phyloP scores from a whole-genome alignment of 2,888 invertebrate species.

The Linyphia triangularis region DNA sequence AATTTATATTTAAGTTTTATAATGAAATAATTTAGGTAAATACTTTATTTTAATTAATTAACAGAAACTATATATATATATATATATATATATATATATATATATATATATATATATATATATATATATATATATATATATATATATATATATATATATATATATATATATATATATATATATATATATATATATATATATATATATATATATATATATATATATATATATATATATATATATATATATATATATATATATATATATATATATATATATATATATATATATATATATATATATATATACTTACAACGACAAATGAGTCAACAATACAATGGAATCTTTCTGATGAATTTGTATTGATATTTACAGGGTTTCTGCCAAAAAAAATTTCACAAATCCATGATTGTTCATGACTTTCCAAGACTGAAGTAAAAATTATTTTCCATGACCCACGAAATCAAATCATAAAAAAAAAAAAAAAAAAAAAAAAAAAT shows the following conservation, averaged over 20 bases:
- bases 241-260: conserved; percentile 9
- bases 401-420: too few species aligned
- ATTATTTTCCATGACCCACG: too few species aligned
- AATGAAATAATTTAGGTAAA: too few species aligned
- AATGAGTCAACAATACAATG: too few species aligned
- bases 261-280: conserved; percentile 6
- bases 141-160: conserved; percentile 5
- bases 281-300: conserved; percentile 6
- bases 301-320: not conserved
- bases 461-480: too few species aligned
- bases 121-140: conserved; percentile 21
- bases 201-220: conserved; percentile 9
- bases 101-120: conserved; percentile 36
- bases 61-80: not conserved
- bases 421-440: too few species aligned
- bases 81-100: conserved; percentile 29
- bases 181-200: conserved; percentile 9
- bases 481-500: too few species aligned
- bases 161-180: conserved; percentile 6
- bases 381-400: too few species aligned
- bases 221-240: conserved; percentile 9
- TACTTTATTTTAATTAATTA: conserved; percentile 22
- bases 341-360: too few species aligned
- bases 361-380: too few species aligned
- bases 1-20: too few species aligned